Percentiles rank a stretch among this genome's conserved stretches.
phyloP scores from a whole-genome alignment of 2,113 vertebrate genomes.

The Acanthisitta chloris region DNA sequence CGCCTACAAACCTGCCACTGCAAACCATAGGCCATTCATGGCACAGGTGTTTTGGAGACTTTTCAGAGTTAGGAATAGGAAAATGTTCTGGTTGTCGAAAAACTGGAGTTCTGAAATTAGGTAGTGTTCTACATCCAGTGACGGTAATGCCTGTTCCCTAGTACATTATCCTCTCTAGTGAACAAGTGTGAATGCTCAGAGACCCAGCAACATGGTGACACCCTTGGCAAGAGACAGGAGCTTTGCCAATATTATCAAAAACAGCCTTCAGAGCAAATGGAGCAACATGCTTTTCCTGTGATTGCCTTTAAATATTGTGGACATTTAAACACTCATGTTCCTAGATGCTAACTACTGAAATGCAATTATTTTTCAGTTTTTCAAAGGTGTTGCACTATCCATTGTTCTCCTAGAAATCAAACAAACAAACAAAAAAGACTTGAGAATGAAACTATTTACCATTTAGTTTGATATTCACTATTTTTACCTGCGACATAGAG shows the following conservation, averaged over 20 bases:
- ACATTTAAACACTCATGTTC: background rate
- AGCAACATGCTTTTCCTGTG: background rate
- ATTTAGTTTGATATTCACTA: background rate
- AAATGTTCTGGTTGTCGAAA: background rate
- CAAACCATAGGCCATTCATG: background rate
- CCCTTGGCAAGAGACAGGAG: background rate
- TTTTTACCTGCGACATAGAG: background rate
- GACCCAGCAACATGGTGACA: background rate
- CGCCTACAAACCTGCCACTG: background rate
- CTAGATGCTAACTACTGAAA: background rate
- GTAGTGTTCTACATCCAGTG: background rate
- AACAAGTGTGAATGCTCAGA: background rate
- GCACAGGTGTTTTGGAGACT: background rate
- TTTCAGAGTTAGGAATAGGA: background rate
- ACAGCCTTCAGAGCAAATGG: background rate
- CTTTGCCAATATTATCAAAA: background rate
- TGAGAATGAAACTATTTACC: background rate
- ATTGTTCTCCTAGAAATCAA: background rate
- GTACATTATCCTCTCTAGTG: background rate
- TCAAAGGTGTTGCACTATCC: background rate
- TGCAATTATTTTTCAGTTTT: background rate
- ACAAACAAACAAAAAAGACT: background rate
- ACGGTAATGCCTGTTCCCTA: background rate
- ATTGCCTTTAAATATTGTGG: background rate
- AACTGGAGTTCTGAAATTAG: background rate